A percentile compares a stretch with the other conserved stretches of the same genome.
Conservation (phyloP, 2,797 vertebrate species). For the Acestrorhynchus altus region DNA sequence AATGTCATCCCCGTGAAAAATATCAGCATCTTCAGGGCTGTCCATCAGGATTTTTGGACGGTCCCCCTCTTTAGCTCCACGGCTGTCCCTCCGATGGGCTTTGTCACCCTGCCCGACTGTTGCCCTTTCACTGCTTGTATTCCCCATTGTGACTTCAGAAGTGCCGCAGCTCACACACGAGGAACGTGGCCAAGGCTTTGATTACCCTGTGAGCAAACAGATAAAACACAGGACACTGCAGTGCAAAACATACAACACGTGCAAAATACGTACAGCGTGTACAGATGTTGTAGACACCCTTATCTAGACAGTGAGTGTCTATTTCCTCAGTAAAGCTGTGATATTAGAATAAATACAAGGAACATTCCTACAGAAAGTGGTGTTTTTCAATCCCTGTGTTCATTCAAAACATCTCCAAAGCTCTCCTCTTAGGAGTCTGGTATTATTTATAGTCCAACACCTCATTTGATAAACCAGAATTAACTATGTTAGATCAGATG, state of each 20-base stretch:
- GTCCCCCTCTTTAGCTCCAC: conserved; percentile 89
- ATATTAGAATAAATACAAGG: too few species aligned
- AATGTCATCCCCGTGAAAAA: conserved; percentile 91
- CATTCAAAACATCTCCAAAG: too few species aligned
- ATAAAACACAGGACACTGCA: not conserved
- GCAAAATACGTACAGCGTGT: not conserved
- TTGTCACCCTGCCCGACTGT: conserved; percentile 90
- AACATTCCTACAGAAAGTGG: too few species aligned
- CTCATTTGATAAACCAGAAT: too few species aligned
- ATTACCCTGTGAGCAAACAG: conserved; percentile 10
- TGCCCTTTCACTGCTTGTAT: conserved; percentile 94
- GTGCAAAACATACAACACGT: not conserved
- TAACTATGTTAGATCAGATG: too few species aligned
- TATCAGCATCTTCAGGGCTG: conserved; percentile 93
- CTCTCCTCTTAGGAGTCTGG: too few species aligned
- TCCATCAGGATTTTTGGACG: conserved; percentile 97
- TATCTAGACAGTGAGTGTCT: too few species aligned
- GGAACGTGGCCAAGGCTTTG: conserved; percentile 7
- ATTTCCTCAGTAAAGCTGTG: too few species aligned
- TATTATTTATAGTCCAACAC: too few species aligned
- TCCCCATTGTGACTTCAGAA: conserved; percentile 84
- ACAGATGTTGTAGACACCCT: not conserved
- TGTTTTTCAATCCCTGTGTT: too few species aligned
- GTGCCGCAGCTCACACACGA: conserved; percentile 43
- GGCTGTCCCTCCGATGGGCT: conserved; percentile 84